These are phyloP conservation scores for Calameuta idolon DNA, from an alignment of 2,888 invertebrate species.

Conservation along the genomic window DNA sequence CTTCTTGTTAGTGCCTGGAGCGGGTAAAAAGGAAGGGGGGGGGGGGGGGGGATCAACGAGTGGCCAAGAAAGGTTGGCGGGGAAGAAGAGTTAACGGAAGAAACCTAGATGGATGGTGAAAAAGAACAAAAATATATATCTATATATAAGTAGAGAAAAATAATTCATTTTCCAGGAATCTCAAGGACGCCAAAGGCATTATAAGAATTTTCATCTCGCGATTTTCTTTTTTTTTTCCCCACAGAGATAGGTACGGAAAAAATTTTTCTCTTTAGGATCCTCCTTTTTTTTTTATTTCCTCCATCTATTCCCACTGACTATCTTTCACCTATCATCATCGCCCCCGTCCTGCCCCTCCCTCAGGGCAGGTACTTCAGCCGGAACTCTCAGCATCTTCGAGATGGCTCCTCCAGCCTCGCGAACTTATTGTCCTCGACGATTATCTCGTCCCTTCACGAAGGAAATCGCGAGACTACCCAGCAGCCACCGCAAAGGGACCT, in stretches of 20 bases:
- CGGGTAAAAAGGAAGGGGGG: too few relatives aligned
- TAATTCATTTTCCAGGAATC: not conserved
- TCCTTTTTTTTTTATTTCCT: not conserved
- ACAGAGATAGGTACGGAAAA: not conserved
- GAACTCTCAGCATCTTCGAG: slow-evolving; percentile 4
- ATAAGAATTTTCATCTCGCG: not conserved
- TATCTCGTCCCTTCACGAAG: slow-evolving; percentile 41
- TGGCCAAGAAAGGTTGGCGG: not conserved
- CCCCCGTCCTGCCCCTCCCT: too few relatives aligned
- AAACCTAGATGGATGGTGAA: not conserved
- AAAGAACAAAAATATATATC: not conserved
- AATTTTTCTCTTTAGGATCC: not conserved
- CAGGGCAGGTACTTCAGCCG: not conserved
- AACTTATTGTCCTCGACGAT: slow-evolving; percentile 49
- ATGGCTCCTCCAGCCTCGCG: slow-evolving; percentile 29
- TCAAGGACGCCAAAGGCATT: not conserved
- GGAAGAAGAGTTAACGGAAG: not conserved
- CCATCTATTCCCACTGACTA: too few relatives aligned
- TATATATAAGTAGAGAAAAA: not conserved
- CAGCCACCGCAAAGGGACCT: not conserved
- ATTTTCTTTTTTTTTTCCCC: not conserved
- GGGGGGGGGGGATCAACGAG: too few relatives aligned
- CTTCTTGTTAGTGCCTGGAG: too few relatives aligned
- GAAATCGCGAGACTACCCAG: not conserved
- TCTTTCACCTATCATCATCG: not conserved